These are phyloP conservation scores for Andrena dorsata DNA, from an alignment of 2,888 invertebrate species.

Conservation along the genomic window DNA sequence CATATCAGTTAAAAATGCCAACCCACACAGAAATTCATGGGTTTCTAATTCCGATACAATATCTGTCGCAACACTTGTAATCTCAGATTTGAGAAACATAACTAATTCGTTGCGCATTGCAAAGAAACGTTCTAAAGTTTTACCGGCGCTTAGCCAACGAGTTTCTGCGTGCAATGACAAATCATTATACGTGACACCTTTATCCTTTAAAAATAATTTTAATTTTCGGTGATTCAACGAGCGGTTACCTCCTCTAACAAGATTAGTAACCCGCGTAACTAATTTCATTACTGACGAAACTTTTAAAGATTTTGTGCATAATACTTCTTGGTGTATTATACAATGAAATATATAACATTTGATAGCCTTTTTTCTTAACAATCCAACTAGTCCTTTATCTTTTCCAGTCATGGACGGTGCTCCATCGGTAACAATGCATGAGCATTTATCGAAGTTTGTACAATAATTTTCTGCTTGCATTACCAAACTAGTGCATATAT, in stretches of 20 bases:
- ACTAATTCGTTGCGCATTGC: not conserved
- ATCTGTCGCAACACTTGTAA: not conserved
- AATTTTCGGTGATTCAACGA: not conserved
- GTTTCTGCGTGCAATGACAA: not conserved
- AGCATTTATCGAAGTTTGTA: constrained; percentile 4
- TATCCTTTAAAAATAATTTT: not conserved
- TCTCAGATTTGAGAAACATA: not conserved
- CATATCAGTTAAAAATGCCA: not conserved
- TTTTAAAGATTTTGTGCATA: not conserved
- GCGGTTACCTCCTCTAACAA: not conserved
- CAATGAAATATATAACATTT: not conserved
- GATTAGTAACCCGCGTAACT: not conserved
- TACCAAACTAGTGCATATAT: not conserved
- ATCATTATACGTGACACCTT: not conserved
- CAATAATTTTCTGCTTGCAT: not conserved
- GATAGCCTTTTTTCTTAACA: not conserved
- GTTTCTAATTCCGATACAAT: not conserved
- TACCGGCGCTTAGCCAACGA: constrained; percentile 1
- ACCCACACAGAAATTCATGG: not conserved
- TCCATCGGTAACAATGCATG: not conserved
- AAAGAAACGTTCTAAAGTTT: constrained; percentile 4
- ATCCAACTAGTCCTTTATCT: not conserved
- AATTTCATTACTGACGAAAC: not conserved
- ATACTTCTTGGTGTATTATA: constrained; percentile 1
- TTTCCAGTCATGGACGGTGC: not conserved